Conservation (phyloP, 2,113 vertebrate genomes). For the Neopipo cinnamomea region DNA sequence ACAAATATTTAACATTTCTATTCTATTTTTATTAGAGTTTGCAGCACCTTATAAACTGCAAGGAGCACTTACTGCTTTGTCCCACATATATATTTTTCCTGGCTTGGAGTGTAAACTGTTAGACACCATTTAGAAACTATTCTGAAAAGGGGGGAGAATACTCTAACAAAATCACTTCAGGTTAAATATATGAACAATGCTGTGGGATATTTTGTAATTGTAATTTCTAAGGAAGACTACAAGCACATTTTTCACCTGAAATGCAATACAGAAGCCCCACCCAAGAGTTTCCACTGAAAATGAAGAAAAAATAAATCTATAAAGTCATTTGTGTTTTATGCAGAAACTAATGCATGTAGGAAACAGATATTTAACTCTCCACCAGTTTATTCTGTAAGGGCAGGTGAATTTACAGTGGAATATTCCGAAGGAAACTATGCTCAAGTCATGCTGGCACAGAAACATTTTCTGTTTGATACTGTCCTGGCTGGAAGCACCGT, state of each 20-base stretch:
- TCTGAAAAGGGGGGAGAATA: background rate
- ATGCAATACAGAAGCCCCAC: background rate
- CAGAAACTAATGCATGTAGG: background rate
- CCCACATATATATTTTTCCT: background rate
- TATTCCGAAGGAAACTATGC: background rate
- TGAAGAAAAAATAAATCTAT: background rate
- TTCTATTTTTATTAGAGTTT: constrained; percentile 1
- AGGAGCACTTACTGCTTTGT: background rate
- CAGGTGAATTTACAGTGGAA: background rate
- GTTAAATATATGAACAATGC: background rate
- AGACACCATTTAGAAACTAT: background rate
- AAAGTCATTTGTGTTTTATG: background rate
- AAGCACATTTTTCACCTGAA: background rate
- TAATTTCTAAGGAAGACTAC: background rate
- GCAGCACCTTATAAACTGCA: background rate
- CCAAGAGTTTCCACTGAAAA: background rate
- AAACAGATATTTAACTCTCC: background rate
- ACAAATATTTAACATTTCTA: background rate
- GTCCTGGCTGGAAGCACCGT: background rate
- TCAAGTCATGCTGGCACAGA: rapidly evolving
- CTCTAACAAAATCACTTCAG: background rate
- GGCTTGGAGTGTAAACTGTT: background rate
- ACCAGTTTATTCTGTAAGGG: background rate
- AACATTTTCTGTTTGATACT: background rate
- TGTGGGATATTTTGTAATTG: background rate